Conservation (phyloP, 2,888 invertebrate genomes). For the Lasioglossum malachurum region DNA sequence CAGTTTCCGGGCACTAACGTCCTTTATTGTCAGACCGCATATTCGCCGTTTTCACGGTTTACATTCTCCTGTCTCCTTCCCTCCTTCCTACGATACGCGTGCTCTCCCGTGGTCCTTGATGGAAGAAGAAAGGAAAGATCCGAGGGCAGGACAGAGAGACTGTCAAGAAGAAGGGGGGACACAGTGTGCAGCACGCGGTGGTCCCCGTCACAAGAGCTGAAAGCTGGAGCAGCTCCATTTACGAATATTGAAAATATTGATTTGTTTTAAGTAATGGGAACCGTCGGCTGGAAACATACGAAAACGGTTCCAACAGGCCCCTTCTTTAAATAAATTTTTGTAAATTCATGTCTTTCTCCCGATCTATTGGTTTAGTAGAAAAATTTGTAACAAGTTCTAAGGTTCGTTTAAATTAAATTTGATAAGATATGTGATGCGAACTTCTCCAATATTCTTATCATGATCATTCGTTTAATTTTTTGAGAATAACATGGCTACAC, state of each 20-base stretch:
- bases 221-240: slow-evolving; percentile 71
- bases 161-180: slow-evolving; percentile 10
- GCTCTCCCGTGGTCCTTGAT: slow-evolving; percentile 26
- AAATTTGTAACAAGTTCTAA: not conserved
- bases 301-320: not conserved
- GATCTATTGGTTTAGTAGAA: not conserved
- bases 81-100: slow-evolving; percentile 37
- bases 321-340: not conserved
- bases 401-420: too few species aligned
- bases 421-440: too few species aligned
- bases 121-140: slow-evolving; percentile 32
- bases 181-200: slow-evolving; percentile 17
- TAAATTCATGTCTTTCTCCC: not conserved
- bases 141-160: slow-evolving; percentile 34
- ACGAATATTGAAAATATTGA: slow-evolving; percentile 80
- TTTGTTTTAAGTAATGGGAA: slow-evolving; percentile 44
- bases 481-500: not conserved
- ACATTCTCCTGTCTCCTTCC: slow-evolving; percentile 31
- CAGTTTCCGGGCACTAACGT: slow-evolving; percentile 63
- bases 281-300: not conserved
- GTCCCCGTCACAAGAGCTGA: slow-evolving; percentile 47
- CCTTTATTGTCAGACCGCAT: slow-evolving; percentile 68
- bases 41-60: slow-evolving; percentile 59
- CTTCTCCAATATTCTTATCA: too few species aligned
- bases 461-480: too few species aligned